Evolutionary conservation across 1,140 invertebrate genomes (phyloP).

Genomic region (Drosophila ercepeae): DNA sequence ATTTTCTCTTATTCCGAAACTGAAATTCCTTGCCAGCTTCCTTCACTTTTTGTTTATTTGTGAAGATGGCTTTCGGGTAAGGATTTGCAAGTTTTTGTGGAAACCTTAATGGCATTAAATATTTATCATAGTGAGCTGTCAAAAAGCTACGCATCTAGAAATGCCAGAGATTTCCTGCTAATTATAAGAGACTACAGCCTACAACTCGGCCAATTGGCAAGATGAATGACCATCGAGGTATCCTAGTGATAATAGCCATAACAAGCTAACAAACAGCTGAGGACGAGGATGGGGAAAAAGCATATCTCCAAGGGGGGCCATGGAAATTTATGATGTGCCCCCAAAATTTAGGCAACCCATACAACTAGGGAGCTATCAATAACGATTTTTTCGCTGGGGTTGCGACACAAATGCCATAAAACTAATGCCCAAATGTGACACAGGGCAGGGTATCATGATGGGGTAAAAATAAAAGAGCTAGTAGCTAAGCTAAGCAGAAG

Average conservation of each 20-base stretch:
- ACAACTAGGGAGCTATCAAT: slow-evolving; percentile 54
- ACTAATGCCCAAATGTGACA: slow-evolving; percentile 67
- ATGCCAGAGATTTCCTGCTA: slow-evolving; percentile 47
- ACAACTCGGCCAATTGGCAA: slow-evolving; percentile 33
- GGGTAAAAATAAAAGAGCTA: not conserved
- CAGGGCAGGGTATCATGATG: slow-evolving; percentile 33
- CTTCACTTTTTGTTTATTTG: slow-evolving; percentile 36
- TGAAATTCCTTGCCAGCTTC: not conserved
- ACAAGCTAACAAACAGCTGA: slow-evolving; percentile 47
- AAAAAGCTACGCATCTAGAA: slow-evolving; percentile 3
- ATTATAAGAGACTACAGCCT: slow-evolving; percentile 47
- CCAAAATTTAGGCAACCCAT: slow-evolving; percentile 10
- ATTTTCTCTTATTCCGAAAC: not conserved
- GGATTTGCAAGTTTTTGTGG: slow-evolving; percentile 40
- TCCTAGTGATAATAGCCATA: slow-evolving; percentile 63
- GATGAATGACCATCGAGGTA: slow-evolving; percentile 44
- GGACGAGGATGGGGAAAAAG: not conserved
- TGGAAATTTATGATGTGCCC: slow-evolving; percentile 68
- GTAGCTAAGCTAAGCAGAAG: not conserved
- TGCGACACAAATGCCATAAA: slow-evolving; percentile 70
- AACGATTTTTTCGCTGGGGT: slow-evolving; percentile 46
- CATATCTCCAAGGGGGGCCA: slow-evolving; percentile 6
- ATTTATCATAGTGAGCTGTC: slow-evolving; percentile 59
- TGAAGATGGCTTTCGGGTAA: slow-evolving; percentile 38
- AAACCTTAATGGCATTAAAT: slow-evolving; percentile 60